phyloP scores from a whole-genome alignment of 2,113 vertebrate genomes.

The Mus spicilegus region DNA sequence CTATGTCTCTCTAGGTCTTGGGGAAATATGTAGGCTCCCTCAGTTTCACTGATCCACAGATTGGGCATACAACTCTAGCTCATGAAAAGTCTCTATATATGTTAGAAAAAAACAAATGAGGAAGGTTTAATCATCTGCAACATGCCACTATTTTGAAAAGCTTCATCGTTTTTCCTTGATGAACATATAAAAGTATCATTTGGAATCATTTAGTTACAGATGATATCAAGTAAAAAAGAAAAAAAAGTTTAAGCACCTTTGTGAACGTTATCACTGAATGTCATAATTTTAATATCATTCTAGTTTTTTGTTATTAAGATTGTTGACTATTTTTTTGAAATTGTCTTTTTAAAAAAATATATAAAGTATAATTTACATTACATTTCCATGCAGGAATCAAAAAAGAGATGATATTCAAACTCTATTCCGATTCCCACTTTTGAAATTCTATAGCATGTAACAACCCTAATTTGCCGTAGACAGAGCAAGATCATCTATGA shows the following conservation, averaged over 20 bases:
- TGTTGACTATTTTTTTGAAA: neutral
- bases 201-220: neutral
- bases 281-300: neutral
- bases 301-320: constrained; percentile 36
- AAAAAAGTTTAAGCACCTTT: constrained; percentile 37
- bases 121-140: neutral
- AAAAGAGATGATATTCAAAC: neutral
- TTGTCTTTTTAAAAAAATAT: neutral
- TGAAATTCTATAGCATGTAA: constrained; percentile 29
- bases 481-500: neutral
- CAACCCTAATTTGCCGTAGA: neutral
- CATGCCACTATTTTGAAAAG: constrained; percentile 52
- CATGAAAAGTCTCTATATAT: neutral
- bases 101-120: neutral
- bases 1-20: neutral
- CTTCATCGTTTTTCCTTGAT: neutral
- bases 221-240: constrained; percentile 36
- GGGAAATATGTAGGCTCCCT: constrained; percentile 2
- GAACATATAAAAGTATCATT: constrained; percentile 3
- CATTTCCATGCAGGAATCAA: neutral
- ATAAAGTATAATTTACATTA: neutral
- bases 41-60: constrained; percentile 45
- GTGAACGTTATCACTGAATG: neutral
- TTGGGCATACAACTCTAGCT: neutral
- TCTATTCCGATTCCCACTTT: constrained; percentile 38